Base-by-base conservation (phyloP, 2,888 invertebrate species). In the Hetaerina titia region DNA sequence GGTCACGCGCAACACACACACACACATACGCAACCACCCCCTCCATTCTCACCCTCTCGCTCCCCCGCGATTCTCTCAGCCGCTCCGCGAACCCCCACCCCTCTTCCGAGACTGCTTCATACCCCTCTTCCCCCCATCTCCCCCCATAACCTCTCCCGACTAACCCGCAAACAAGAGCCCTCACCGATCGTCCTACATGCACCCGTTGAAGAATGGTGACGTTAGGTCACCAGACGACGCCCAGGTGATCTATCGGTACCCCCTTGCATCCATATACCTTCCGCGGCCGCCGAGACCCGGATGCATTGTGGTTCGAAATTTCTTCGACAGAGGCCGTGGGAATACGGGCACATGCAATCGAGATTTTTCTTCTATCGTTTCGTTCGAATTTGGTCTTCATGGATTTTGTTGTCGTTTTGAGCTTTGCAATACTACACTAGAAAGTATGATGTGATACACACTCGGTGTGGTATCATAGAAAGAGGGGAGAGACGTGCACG, bases 181-280 rank as follows among this genome's bases (percentile, higher is more conserved):
- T 92, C 92, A 92, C 92, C 92, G 69, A 92, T 56, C 92, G 92
- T 56, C 92, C 92, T 69, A 92, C 92, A 74, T 92, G 69, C 92
- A 58, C 89, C 89, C 22, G 19, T 56, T n/a, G 92, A 74, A 92
- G 92, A 92, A 92, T 92, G 92, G 92, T 92, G 92, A 92, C 92
- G 92, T 45, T 56, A 64, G 92, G 92, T 92, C 92, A 92, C 81
- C 31, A 92, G 74, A 92, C 63, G 90, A 25, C 74, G 69, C 92
- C 92, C 69, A 92, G 45, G 92, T 92, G 92, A 92, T 92, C 69
- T 92, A 92, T 69, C 64, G 92, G 92, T 92, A 92, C 45, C 64
- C 92, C 45, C 69, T 56, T 57, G 92, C 56, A 45, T 81, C 22
- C 81, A 81, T 25, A 74, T 74, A 74, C 81, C 81, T 81, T n/a